A percentile compares a stretch with the other conserved stretches of the same genome.
Conservation (phyloP, 92 coral and sea anemone genomes). For the Phenganax stokvisi region DNA sequence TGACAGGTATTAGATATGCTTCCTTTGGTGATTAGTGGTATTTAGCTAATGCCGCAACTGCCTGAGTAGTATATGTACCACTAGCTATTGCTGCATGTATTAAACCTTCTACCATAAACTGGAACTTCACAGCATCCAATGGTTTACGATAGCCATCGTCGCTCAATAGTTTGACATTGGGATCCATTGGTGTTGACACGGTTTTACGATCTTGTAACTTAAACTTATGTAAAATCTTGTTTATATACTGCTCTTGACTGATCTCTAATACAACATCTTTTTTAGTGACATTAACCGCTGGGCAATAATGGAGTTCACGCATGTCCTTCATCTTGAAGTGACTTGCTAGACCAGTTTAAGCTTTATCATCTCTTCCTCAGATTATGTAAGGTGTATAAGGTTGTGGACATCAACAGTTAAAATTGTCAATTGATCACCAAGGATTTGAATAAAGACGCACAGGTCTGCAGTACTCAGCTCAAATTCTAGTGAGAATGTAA, state of each 20-base stretch:
- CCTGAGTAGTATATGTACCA: constrained; percentile 42
- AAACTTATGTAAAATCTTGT: constrained; percentile 30
- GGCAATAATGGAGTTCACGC: constrained; percentile 4
- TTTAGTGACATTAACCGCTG: background rate
- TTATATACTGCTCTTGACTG: constrained; percentile 17
- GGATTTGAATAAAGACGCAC: background rate
- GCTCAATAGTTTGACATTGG: constrained; percentile 43
- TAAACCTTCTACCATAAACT: constrained; percentile 48
- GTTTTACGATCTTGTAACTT: constrained; percentile 42
- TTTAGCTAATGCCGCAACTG: constrained; percentile 4
- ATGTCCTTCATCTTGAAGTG: constrained; percentile 22
- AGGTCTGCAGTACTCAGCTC: background rate
- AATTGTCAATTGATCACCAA: background rate
- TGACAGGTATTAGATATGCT: too few relatives aligned
- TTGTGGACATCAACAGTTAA: constrained; percentile 6
- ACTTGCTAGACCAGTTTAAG: constrained; percentile 1
- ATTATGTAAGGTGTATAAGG: background rate
- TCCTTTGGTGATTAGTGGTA: too few relatives aligned
- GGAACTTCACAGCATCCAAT: constrained; percentile 47
- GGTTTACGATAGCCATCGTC: constrained; percentile 47
- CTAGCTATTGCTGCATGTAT: constrained; percentile 48
- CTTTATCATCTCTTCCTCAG: constrained; percentile 11
- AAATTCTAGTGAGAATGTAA: background rate
- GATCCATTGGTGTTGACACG: constrained; percentile 53
- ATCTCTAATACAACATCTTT: background rate